A percentile compares a stretch with the other conserved stretches of the same genome.
phyloP scores from a whole-genome alignment of 1,140 invertebrate genomes.

The Drosophila cardini region DNA sequence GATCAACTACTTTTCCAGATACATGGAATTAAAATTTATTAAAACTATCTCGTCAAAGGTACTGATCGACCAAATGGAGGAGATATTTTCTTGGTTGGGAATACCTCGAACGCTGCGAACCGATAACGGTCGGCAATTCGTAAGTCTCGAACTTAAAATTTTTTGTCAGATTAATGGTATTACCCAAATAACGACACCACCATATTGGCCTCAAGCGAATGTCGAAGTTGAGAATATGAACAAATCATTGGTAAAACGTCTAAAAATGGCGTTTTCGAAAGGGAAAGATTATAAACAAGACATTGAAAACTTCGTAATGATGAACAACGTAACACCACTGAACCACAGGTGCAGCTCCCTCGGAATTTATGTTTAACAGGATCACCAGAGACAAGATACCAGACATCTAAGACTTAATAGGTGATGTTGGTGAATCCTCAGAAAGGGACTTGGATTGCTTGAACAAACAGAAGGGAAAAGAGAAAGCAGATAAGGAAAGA shows the following conservation, averaged over 20 bases:
- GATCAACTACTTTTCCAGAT: slow-evolving; percentile 44
- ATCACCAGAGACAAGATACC: slow-evolving; percentile 36
- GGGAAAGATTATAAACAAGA: slow-evolving; percentile 19
- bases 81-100: not conserved
- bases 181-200: not conserved
- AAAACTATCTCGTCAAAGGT: not conserved
- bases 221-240: slow-evolving; percentile 4
- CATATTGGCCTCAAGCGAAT: not conserved
- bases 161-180: not conserved
- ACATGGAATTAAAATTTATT: slow-evolving; percentile 34
- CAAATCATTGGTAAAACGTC: not conserved
- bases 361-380: slow-evolving; percentile 42
- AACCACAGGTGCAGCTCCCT: not conserved
- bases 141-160: not conserved
- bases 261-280: slow-evolving; percentile 25
- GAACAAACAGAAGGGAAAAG: no score
- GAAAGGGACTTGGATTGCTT: no score
- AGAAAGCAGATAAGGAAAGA: not conserved
- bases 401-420: not conserved
- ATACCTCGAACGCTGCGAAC: not conserved
- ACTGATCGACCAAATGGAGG: not conserved
- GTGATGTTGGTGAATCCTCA: no score
- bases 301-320: slow-evolving; percentile 25
- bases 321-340: slow-evolving; percentile 36
- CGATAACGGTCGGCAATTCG: not conserved